Evolutionary conservation across 2,888 invertebrate species (phyloP).

Genomic region (Drosophila koepferae): DNA sequence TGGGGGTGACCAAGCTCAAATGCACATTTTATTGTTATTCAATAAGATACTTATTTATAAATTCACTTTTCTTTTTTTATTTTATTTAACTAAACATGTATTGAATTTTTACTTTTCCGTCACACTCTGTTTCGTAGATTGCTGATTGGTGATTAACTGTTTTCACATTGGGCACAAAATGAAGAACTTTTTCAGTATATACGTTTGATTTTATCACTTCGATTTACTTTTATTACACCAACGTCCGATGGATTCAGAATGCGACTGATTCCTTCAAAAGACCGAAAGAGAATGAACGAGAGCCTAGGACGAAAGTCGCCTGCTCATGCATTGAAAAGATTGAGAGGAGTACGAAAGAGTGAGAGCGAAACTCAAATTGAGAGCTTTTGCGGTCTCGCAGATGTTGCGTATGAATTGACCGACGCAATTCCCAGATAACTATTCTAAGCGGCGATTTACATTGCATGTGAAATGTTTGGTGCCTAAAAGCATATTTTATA

Average conservation of each 20-base stretch:
- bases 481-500: conserved; percentile 45
- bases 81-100: conserved; percentile 11
- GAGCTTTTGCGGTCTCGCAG: conserved; percentile 36
- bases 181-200: conserved; percentile 38
- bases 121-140: conserved; percentile 32
- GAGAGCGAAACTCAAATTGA: conserved; percentile 11
- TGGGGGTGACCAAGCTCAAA: conserved; percentile 29
- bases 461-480: neutral
- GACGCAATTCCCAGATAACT: neutral
- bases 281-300: conserved; percentile 83
- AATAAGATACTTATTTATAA: conserved; percentile 3
- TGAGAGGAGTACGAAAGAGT: neutral
- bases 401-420: conserved; percentile 2
- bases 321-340: conserved; percentile 23
- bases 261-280: conserved; percentile 83
- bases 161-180: conserved; percentile 47
- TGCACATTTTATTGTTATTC: conserved; percentile 15
- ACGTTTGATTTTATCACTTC: conserved; percentile 67
- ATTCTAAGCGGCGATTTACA: conserved; percentile 28
- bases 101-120: conserved; percentile 42
- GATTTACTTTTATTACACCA: conserved; percentile 42
- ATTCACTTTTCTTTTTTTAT: conserved; percentile 32
- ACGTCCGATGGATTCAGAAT: conserved; percentile 58
- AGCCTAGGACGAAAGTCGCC: conserved; percentile 64
- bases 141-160: conserved; percentile 37